A percentile compares a stretch with the other conserved stretches of the same genome.
These are phyloP conservation scores for Crossaster papposus DNA, from an alignment of 53 echinoderm and acorn worm species.

Conservation along the genomic window DNA sequence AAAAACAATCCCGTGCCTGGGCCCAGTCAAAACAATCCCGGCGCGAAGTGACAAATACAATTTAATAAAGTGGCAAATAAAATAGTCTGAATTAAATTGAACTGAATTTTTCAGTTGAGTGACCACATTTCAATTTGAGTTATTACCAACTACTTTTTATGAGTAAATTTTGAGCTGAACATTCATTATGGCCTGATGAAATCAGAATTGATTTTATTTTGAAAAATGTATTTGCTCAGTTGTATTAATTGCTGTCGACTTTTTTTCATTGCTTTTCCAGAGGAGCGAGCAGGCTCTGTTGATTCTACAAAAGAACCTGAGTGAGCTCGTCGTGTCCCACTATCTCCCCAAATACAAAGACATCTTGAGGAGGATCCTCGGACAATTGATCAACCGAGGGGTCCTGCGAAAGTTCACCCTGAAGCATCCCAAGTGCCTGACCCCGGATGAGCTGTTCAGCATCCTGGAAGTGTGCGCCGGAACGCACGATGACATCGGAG, in stretches of 20 bases:
- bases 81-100: no score
- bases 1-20: no score
- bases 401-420: constrained; percentile 43
- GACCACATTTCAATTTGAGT: no score
- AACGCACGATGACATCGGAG: neutral
- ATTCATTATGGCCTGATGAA: no score
- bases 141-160: no score
- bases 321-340: constrained; percentile 44
- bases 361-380: constrained; percentile 11
- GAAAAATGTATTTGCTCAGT: neutral
- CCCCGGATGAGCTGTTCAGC: constrained; percentile 2
- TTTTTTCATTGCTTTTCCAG: neutral
- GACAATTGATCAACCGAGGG: constrained; percentile 15
- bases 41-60: no score
- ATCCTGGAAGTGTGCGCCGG: constrained; percentile 46
- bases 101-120: no score
- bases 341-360: constrained; percentile 40
- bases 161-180: no score
- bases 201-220: neutral
- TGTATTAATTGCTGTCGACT: neutral
- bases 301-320: constrained; percentile 37
- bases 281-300: neutral
- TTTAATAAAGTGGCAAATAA: no score
- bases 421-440: constrained; percentile 42
- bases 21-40: no score